Conservation (phyloP, 2,888 invertebrate genomes). For the Tromatobia lineatoria region DNA sequence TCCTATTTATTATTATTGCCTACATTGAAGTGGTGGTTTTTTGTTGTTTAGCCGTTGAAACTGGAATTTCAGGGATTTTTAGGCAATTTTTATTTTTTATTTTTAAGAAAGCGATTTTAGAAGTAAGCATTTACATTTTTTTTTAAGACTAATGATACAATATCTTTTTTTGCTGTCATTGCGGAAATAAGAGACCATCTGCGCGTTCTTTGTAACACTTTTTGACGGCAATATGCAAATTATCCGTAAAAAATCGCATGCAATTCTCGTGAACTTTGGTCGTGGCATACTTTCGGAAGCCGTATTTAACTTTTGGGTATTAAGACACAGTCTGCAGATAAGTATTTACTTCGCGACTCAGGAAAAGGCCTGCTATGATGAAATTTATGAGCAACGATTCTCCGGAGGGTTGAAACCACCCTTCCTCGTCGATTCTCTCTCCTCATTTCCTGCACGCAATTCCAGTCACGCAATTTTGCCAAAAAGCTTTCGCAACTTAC, state of each 20-base stretch:
- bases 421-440: not conserved
- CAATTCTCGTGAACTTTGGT: not conserved
- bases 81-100: no score
- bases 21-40: no score
- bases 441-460: conserved; percentile 2
- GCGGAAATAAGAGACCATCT: not conserved
- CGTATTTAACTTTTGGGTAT: not conserved
- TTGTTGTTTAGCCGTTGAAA: no score
- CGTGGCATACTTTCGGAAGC: no score
- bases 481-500: not conserved
- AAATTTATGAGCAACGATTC: conserved; percentile 21
- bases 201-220: not conserved
- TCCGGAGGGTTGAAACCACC: conserved; percentile 4
- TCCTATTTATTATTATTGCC: no score
- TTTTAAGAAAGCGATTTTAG: no score
- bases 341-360: not conserved
- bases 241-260: not conserved
- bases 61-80: no score
- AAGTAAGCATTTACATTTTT: no score
- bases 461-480: conserved; percentile 10
- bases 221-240: not conserved
- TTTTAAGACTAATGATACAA: no score
- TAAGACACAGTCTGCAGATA: not conserved
- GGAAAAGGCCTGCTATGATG: not conserved
- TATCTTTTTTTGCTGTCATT: no score